Evolutionary conservation across 2,113 vertebrate genomes (phyloP), one percentile per base, ranked within the genome.

Genomic region (Tachycineta bicolor): DNA sequence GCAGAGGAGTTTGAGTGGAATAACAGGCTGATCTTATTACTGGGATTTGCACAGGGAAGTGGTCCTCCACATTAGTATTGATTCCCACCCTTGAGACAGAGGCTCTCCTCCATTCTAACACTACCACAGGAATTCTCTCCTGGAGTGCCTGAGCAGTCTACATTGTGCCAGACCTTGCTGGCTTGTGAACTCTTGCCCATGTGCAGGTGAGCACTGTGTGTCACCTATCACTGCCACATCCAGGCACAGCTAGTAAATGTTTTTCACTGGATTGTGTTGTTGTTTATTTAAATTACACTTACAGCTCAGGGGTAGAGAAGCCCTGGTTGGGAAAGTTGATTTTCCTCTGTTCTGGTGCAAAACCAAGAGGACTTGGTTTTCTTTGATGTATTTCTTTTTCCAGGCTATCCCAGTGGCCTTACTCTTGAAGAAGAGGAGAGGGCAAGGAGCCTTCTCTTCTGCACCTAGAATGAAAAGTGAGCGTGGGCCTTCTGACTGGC

Each of bases 41-140:
- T 59, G 47, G 6, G n/a, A 56, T 70, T 80, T 83, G 69, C 67
- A 14, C 23, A 46, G 43, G 17, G 39, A 46, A 59, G 4, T 15
- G 2, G 7, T 34, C 26, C 24, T 34, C 65, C 26, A 4, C 0
- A 0, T 17, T 34, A 15, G 6, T 41, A 11, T 39, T 19, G 33
- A 22, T 64, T 68, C 12, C 39, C 1, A 0, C 10, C n/a, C 39
- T 24, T 75, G 31, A 52, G 31, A 22, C 11, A 43, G 22, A 67
- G 52, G 25, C 14, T 82, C 9, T 75, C 12, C 19, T 75, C 43
- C 2, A 0, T 68, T 47, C 11, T 3, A 37, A 4, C 9, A 18
- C 21, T 69, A 53, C 39, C 11, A 2, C 4, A 37, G 28, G 12
- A 37, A 29, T 63, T 87, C 22, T 8, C 31, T 46, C 10, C 39